Base-by-base conservation (phyloP, 1,140 invertebrate species). In the Brachionus sp. region DNA sequence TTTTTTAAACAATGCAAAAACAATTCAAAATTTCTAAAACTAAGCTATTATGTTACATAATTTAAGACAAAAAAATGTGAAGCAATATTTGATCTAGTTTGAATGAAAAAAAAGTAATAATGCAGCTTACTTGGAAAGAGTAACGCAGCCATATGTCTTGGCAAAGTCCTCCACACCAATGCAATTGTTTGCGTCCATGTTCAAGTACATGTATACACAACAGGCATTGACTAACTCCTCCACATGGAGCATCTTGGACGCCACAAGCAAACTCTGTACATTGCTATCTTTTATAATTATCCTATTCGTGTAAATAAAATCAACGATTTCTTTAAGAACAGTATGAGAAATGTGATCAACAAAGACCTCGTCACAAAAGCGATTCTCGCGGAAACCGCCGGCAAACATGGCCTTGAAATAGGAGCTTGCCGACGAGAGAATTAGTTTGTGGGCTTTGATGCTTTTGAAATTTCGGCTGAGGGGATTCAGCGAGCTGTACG, bases 221-320 rank as follows among this genome's bases (percentile, higher is more conserved):
- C 95, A 96, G 0, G 94, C 94, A 85, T 95, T 93, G 84, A 95
- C 95, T 29, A 96, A 94, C 90, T 95, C 94, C 83, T 91, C 92
- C 86, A 95, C 93, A 92, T 96, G 95, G 87, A 96, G 94, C 95
- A 96, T 96, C 16, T 94, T 95, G 29, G 95, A 95, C 35, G 95
- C 95, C 4, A 95, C 93, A 84, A 97, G 90, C 29, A 96, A 89
- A 84, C 94, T 93, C 88, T 95, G 96, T 5, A 96, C 94, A 23
- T 94, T 95, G 83, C 93, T 92, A 90, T 96, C 94, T n/a, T 93
- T 95, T 19, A 96, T 93, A 77, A 92, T 90, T 84, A 96, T 93
- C 87, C 93, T 92, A 57, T 94, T 94, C 9, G 94, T 95, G 87
- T 96, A 96, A 91, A 95, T 95, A 87, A 96, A 96, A 87, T 93